Conservation (phyloP, 1,140 invertebrate genomes). For the Ridgeia piscesae region DNA sequence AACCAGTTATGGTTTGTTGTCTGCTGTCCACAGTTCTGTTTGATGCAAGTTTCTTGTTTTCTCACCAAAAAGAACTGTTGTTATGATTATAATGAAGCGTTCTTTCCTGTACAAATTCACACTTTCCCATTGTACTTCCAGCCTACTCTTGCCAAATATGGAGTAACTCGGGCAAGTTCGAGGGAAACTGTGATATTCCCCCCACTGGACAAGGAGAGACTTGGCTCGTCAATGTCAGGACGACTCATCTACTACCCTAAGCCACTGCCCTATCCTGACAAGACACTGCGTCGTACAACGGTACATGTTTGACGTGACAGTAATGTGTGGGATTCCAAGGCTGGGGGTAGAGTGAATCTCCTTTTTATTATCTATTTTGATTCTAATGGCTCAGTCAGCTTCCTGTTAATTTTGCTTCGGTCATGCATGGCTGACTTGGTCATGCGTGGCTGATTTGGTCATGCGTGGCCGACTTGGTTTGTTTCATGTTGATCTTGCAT, state of each 20-base stretch:
- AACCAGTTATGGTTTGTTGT: neutral
- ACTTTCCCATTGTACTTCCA: neutral
- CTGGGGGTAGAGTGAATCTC: neutral
- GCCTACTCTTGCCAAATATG: constrained; percentile 9
- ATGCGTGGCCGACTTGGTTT: neutral
- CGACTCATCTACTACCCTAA: constrained; percentile 50
- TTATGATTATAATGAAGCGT: neutral
- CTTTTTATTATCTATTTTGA: no score
- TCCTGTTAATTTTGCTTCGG: neutral
- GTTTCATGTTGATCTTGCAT: constrained; percentile 18
- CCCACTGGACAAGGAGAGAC: constrained; percentile 19
- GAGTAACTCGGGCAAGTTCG: neutral
- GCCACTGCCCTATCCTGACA: constrained; percentile 49
- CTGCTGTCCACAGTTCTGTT: neutral
- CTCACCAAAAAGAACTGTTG: neutral
- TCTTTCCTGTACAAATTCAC: neutral
- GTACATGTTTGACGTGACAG: neutral
- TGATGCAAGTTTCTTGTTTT: neutral
- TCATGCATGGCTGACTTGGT: neutral
- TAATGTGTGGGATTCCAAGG: neutral
- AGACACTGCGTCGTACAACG: constrained; percentile 31
- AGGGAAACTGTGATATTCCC: constrained; percentile 14
- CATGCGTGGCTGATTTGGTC: neutral
- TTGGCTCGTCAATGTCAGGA: constrained; percentile 34
- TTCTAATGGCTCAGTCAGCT: neutral